Conservation (phyloP, 2,888 invertebrate genomes). For the Aplocera efformata region DNA sequence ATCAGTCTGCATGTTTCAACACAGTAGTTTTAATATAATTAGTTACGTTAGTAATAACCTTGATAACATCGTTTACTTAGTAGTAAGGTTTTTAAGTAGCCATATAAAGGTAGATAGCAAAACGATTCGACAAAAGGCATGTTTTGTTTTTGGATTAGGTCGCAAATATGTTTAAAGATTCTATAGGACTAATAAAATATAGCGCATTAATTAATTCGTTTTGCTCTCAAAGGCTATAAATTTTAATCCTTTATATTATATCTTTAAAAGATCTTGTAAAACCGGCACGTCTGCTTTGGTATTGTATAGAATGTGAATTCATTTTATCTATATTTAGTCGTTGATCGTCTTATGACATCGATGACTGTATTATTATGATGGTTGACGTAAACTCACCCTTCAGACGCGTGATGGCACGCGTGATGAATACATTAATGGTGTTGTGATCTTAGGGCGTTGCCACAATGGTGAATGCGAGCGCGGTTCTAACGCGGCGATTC, state of each 20-base stretch:
- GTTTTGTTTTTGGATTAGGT: too few relatives aligned
- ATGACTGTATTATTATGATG: constrained; percentile 35
- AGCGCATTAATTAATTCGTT: constrained; percentile 15
- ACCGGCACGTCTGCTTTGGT: constrained; percentile 19
- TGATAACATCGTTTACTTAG: neutral
- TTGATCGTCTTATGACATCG: constrained; percentile 35
- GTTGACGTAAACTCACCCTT: constrained; percentile 35
- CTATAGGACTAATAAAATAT: too few relatives aligned
- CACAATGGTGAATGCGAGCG: constrained; percentile 1
- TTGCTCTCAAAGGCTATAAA: constrained; percentile 17
- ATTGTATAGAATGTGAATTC: constrained; percentile 37
- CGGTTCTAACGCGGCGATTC: too few relatives aligned
- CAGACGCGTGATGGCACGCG: constrained; percentile 33
- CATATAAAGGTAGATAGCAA: too few relatives aligned
- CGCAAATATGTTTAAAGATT: too few relatives aligned
- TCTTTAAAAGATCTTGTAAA: constrained; percentile 15
- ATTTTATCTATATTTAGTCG: constrained; percentile 30
- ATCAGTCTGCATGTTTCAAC: neutral
- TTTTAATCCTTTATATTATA: constrained; percentile 15
- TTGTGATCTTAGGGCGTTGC: constrained; percentile 4
- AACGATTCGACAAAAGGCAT: too few relatives aligned
- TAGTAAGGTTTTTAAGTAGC: too few relatives aligned
- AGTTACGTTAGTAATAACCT: neutral
- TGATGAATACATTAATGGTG: constrained; percentile 26
- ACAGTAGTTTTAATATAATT: neutral